Evolutionary conservation across 1,140 invertebrate genomes (phyloP), one percentile per base, ranked within the genome.

Genomic region (Diuraphis noxia): DNA sequence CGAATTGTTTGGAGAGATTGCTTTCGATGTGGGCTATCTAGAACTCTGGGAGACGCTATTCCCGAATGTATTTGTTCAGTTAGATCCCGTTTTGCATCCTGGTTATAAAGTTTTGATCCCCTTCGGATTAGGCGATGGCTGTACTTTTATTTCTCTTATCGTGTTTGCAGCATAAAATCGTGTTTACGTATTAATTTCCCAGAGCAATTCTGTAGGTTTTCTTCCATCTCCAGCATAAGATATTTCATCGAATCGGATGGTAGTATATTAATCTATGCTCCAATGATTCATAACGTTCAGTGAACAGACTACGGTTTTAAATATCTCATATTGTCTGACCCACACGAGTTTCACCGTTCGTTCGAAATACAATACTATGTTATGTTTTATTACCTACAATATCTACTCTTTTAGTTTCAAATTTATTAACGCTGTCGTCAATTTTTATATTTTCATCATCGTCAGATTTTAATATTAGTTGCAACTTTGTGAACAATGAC

Each of bases 61-160:
- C 43, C 34, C n/a, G 23, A 86, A 86, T 52, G n/a, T 36, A 23
- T 86, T 38, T 86, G 21, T 52, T 34, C 30, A 72, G 23, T 86
- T 52, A 46, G 25, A 52, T 52, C 19, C 23, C 43, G 34, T 86
- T 52, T 86, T 36, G 9, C 43, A 38, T 52, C 19, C 7, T 13
- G 34, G 85, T 25, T 46, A 46, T 46, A 86, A 86, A 86, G 85
- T 86, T 86, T 86, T 86, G 84, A 86, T 86, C 84, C n/a, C 43
- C 36, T 38, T 36, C 9, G 34, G 85, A 86, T 86, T 52, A 23
- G 34, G 9, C 21, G 19, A 52, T 38, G 38, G 85, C 36, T 38
- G 36, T 86, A 25, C 52, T 52, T 86, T 36, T 86, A n/a, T 72
- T 72, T n/a, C 56, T 52, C 56, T 52, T 86, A 85, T 38, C 40